Percentiles rank a stretch among this genome's conserved stretches.
Evolutionary conservation across 1,140 invertebrate species (phyloP).

Genomic region (Drosophila oshimai): DNA sequence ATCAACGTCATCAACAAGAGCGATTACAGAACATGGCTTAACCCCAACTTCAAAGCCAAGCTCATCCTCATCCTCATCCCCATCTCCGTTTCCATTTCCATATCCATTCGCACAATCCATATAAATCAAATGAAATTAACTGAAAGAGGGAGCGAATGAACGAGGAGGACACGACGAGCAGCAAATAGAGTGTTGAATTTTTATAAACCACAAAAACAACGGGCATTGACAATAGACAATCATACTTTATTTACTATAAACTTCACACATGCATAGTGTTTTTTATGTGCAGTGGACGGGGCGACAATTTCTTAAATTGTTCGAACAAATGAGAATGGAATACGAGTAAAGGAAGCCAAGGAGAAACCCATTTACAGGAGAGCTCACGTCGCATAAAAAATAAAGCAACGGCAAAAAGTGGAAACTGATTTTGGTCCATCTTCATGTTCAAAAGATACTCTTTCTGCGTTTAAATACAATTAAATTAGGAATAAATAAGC

Average conservation of each 20-base stretch:
- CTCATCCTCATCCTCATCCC: not conserved
- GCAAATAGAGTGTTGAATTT: constrained; percentile 63
- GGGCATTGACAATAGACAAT: constrained; percentile 51
- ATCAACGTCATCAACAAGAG: constrained; percentile 36
- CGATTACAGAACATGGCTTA: constrained; percentile 43
- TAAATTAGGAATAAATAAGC: no score
- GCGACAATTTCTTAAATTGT: constrained; percentile 75
- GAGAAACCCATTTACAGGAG: constrained; percentile 45
- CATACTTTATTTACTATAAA: constrained; percentile 70
- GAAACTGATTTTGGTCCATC: constrained; percentile 5
- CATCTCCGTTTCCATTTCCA: constrained; percentile 4
- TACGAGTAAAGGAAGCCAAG: constrained; percentile 4
- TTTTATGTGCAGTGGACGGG: constrained; percentile 20
- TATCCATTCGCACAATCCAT: constrained; percentile 26
- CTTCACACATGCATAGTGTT: constrained; percentile 35
- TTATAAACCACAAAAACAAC: constrained; percentile 55
- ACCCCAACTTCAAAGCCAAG: constrained; percentile 6
- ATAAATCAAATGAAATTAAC: constrained; percentile 78
- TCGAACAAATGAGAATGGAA: constrained; percentile 62
- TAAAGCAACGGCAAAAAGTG: not conserved
- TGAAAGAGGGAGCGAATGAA: constrained; percentile 20
- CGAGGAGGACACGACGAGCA: constrained; percentile 5
- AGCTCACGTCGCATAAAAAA: constrained; percentile 51
- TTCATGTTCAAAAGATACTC: not conserved
- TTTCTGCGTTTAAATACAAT: not conserved